Conservation (phyloP, 2,113 vertebrate genomes). For the Eurystomus gularis region DNA sequence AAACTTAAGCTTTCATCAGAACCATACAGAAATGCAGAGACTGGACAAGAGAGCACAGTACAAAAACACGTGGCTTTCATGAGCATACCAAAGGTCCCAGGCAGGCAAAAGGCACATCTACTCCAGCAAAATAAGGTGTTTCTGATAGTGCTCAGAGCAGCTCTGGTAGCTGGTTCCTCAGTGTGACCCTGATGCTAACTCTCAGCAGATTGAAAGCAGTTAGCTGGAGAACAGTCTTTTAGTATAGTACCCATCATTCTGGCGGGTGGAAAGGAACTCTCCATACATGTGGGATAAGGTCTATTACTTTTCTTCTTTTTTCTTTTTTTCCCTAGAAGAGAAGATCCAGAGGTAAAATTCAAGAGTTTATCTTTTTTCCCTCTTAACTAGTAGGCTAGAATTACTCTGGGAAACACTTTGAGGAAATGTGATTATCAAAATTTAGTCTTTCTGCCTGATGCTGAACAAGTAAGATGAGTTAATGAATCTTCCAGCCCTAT, state of each 20-base stretch:
- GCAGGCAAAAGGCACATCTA: background rate
- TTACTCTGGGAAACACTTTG: background rate
- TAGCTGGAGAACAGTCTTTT: background rate
- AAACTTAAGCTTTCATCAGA: background rate
- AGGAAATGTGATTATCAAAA: background rate
- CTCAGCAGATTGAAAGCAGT: background rate
- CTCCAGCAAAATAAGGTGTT: background rate
- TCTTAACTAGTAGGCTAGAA: background rate
- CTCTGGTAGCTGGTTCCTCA: background rate
- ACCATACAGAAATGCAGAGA: background rate
- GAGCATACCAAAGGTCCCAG: background rate
- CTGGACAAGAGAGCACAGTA: background rate
- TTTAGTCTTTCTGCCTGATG: background rate
- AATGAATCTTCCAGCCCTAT: background rate
- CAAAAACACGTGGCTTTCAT: fast-evolving
- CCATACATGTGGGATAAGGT: background rate
- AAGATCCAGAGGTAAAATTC: background rate
- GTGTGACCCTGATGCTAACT: too few relatives aligned
- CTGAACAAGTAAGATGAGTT: background rate
- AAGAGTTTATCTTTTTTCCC: background rate
- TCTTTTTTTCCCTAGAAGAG: background rate
- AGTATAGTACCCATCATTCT: too few relatives aligned
- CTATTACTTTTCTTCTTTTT: background rate
- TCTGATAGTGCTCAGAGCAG: background rate
- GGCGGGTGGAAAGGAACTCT: background rate